phyloP scores from a whole-genome alignment of 2,113 vertebrate genomes.

The Lepus europaeus region DNA sequence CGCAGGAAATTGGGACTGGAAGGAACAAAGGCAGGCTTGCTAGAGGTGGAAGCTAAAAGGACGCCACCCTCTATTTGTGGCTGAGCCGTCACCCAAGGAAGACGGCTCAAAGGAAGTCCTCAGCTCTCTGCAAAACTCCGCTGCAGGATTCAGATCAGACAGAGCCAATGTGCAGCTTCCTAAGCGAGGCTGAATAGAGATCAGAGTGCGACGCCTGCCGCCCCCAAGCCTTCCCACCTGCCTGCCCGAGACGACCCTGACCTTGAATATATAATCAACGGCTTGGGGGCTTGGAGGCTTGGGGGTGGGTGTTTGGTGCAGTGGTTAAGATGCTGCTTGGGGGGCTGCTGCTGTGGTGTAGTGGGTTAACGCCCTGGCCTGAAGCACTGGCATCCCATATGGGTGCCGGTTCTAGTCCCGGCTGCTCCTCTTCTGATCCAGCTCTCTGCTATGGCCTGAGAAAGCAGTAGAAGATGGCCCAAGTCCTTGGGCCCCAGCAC shows the following conservation, averaged over 20 bases:
- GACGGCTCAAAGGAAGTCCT: slow-evolving; percentile 3
- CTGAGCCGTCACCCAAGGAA: background rate
- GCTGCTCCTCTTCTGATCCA: too few relatives aligned
- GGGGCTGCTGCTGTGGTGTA: too few relatives aligned
- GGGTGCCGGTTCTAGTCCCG: too few relatives aligned
- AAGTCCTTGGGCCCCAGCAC: too few relatives aligned
- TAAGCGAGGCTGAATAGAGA: slow-evolving; percentile 15
- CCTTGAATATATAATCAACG: background rate
- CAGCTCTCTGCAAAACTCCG: slow-evolving; percentile 22
- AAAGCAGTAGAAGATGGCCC: too few relatives aligned
- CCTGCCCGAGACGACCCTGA: background rate
- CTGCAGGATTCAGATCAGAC: slow-evolving; percentile 28
- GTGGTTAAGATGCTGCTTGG: too few relatives aligned
- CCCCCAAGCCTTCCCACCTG: background rate
- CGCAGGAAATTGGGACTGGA: background rate
- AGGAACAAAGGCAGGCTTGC: background rate
- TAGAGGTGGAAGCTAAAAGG: background rate
- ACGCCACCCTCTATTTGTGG: background rate
- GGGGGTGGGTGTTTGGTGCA: too few relatives aligned
- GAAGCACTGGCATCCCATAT: too few relatives aligned
- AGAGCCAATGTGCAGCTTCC: background rate
- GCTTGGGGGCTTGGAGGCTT: background rate
- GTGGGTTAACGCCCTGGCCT: too few relatives aligned
- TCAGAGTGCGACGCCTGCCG: background rate
- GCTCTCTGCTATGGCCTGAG: too few relatives aligned